Evolutionary conservation across 2,797 vertebrate genomes (phyloP), one percentile per base, ranked within the genome.

Genomic region (Onychomys arenicola): DNA sequence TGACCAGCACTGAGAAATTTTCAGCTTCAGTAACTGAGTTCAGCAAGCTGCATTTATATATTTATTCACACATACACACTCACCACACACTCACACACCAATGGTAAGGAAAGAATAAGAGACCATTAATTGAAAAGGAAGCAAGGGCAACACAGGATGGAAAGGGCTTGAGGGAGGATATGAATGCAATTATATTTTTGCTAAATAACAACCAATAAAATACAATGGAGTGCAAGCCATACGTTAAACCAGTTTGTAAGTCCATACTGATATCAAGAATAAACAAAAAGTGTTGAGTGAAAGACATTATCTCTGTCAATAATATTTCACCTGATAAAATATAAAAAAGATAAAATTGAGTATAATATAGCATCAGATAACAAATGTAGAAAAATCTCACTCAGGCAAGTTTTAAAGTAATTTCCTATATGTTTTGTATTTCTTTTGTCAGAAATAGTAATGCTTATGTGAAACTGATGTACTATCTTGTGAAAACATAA

Each of bases 391-490:
- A 87, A 87, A 69, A 78, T 71, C 27, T 13, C 12, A 86, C 67
- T 92, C 5, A 85, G 12, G 23, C 12, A 85, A 88, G 5, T 14
- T 49, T 67, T 5, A 75, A 71, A 59, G n/a, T 85, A 23, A 67
- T 6, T 57, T 82, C 11, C 49, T 40, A 40, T 91, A 65, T 80
- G 73, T 55, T 34, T 90, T 40, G 16, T 3, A n/a, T 59, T 84
- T 76, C 16, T 91, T 89, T 65, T 95, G 11, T 83, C 0, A 91
- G 29, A 96, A 97, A 83, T 57, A 34, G 0, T 14, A n/a, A 59
- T 32, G 17, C 37, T 75, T 57, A 40, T 40, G 1, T 49, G 73
- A 61, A 89, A 63, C 9, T 16, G 19, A 59, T 61, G 1, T 46
- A 49, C 12, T 61, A 46, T 46, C 40, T 55, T 25, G 34, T 21